Percentiles rank a stretch among this genome's conserved stretches.
phyloP scores from a whole-genome alignment of 2,797 vertebrate genomes.

The Ambastaia sidthimunki region DNA sequence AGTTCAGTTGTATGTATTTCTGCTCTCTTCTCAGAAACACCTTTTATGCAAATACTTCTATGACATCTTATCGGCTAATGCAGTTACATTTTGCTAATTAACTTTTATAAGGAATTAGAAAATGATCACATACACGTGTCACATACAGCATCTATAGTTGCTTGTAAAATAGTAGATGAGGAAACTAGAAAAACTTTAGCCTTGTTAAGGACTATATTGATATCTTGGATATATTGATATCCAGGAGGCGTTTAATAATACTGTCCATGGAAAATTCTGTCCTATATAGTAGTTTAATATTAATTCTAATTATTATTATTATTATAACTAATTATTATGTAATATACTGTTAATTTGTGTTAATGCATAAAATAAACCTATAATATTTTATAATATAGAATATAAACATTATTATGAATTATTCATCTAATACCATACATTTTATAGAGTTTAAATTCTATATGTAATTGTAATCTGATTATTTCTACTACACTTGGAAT shows the following conservation, averaged over 20 bases:
- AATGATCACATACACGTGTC: conserved; percentile 86
- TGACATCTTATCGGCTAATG: conserved; percentile 68
- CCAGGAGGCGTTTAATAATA: neutral
- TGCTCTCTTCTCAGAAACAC: conserved; percentile 66
- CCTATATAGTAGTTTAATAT: too few relatives aligned
- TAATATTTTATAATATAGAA: neutral
- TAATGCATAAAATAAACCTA: neutral
- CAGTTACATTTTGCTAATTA: conserved; percentile 82
- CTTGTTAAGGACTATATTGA: neutral
- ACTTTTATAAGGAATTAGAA: conserved; percentile 79
- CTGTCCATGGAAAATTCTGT: neutral
- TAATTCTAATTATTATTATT: too few relatives aligned
- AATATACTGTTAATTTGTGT: neutral
- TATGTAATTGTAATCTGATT: neutral
- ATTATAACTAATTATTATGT: neutral
- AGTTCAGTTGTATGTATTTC: conserved; percentile 67
- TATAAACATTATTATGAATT: neutral
- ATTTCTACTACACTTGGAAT: conserved; percentile 70
- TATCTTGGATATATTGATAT: too few relatives aligned
- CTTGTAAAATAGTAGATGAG: conserved; percentile 13
- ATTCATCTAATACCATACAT: neutral
- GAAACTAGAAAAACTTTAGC: conserved; percentile 18
- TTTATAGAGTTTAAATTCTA: neutral
- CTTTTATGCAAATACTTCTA: conserved; percentile 79
- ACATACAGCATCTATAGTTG: conserved; percentile 60